These are phyloP conservation scores for Eptatretus burgeri DNA, from an alignment of 2,113 vertebrate species.

Conservation along the genomic window DNA sequence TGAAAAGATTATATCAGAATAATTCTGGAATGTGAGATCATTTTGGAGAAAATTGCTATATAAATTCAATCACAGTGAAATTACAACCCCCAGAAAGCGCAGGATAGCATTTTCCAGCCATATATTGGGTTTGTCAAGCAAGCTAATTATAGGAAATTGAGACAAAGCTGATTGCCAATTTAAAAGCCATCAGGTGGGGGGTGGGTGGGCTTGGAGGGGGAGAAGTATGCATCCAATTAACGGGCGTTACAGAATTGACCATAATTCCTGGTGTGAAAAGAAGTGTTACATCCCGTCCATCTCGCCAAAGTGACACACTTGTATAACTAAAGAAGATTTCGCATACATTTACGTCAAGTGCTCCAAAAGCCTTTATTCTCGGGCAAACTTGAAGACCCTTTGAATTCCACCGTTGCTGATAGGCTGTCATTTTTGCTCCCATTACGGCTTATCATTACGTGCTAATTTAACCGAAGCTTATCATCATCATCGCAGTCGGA, in stretches of 20 bases:
- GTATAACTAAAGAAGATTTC: not conserved
- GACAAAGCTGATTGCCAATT: constrained; percentile 5
- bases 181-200: constrained; percentile 4
- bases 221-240: not conserved
- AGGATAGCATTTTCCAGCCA: not conserved
- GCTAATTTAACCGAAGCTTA: constrained; percentile 3
- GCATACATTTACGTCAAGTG: not conserved
- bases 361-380: constrained; percentile 5
- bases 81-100: not conserved
- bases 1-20: too few relatives aligned
- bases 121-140: constrained; percentile 3
- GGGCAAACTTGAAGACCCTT: not conserved
- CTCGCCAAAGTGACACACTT: not conserved
- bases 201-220: not conserved
- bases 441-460: not conserved
- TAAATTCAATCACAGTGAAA: constrained; percentile 2
- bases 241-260: not conserved
- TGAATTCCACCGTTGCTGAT: constrained; percentile 1
- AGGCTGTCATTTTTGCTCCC: constrained; percentile 4
- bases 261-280: constrained; percentile 5
- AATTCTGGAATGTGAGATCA: too few relatives aligned
- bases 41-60: not conserved
- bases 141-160: constrained; percentile 5
- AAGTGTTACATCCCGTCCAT: constrained; percentile 1
- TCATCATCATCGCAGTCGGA: constrained; percentile 6